Evolutionary conservation across 2,888 invertebrate genomes (phyloP), one percentile per base, ranked within the genome.

Genomic region (Sinodicranocentrus sp.): DNA sequence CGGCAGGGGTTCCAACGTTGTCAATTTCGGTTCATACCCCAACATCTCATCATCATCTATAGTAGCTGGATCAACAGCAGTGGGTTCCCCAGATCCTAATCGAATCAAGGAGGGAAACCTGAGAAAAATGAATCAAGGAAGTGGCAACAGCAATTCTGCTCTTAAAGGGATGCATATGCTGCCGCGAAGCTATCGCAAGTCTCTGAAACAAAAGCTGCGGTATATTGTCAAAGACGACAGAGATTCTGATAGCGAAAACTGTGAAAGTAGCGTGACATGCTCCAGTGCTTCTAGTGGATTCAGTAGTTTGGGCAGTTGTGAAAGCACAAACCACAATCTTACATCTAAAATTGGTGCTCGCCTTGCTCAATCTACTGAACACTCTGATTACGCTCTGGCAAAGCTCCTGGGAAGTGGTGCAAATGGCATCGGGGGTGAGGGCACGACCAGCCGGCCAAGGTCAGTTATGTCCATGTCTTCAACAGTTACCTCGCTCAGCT

Each of bases 301-400:
- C 71, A 87, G 88, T 21, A 89, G 89, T 70, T 48, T 89, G 52
- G 87, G 86, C 2, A 88, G 87, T 67, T 87, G 83, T 65, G 87
- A 87, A 19, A 86, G 86, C 67, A 84, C 85, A n/a, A 85, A 82
- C 73, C 87, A 87, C 84, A 88, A 88, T 75, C 44, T 88, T 17
- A 86, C 87, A 61, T 87, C 87, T 8, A 89, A 89, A 84, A 89
- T 89, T 63, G 89, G 89, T 65, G 97, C 96, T 52, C 94, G 97
- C 86, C 96, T 97, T 90, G 97, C 97, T 0, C 90, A 91, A 54
- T 90, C 90, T 21, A 88, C 89, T 54, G 90, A 90, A 61, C 88
- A 89, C 17, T 94, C 95, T 0, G 96, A 97, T 90, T 97, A 97
- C 89, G 95, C 94, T 0, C 95, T 96, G 90, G 96, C 96, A 0